Conservation (phyloP, 2,797 vertebrate species). For the Channa striata region DNA sequence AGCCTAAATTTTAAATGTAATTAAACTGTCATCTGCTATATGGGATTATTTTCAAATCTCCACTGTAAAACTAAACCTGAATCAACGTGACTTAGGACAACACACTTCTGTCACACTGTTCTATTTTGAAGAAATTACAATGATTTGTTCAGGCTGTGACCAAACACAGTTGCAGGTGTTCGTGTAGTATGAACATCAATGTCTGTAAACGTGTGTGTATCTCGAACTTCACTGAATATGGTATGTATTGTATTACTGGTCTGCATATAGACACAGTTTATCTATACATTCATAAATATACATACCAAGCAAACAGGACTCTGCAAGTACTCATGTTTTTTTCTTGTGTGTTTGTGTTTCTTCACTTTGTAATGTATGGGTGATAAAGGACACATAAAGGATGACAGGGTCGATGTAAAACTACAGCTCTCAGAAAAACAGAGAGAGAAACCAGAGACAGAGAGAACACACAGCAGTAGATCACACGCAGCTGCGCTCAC, state of each 20-base stretch:
- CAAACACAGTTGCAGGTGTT: slow-evolving; percentile 20
- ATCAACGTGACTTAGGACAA: slow-evolving; percentile 64
- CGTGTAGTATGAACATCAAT: slow-evolving; percentile 1
- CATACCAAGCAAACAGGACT: neutral
- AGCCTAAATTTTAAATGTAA: slow-evolving; percentile 68
- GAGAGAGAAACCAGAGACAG: slow-evolving; percentile 27
- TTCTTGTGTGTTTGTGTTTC: neutral
- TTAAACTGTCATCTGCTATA: slow-evolving; percentile 67
- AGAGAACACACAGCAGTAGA: slow-evolving; percentile 46
- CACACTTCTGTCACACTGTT: slow-evolving; percentile 65
- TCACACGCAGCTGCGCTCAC: slow-evolving; percentile 60
- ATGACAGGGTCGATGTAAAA: slow-evolving; percentile 76
- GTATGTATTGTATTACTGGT: slow-evolving; percentile 4
- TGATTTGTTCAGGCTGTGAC: slow-evolving; percentile 50
- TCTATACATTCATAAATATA: slow-evolving; percentile 12
- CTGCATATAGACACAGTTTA: slow-evolving; percentile 7
- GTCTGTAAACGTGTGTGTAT: slow-evolving; percentile 11
- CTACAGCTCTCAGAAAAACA: slow-evolving; percentile 69
- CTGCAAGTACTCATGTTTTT: slow-evolving; percentile 14
- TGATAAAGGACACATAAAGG: slow-evolving; percentile 68
- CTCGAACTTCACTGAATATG: slow-evolving; percentile 2
- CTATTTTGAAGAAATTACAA: slow-evolving; percentile 53
- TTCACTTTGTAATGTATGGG: slow-evolving; percentile 28
- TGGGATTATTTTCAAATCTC: slow-evolving; percentile 58
- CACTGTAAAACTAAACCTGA: slow-evolving; percentile 64